Percentiles rank a stretch among this genome's conserved stretches.
Conservation (phyloP, 2,888 invertebrate species). For the Melanotus villosus region DNA sequence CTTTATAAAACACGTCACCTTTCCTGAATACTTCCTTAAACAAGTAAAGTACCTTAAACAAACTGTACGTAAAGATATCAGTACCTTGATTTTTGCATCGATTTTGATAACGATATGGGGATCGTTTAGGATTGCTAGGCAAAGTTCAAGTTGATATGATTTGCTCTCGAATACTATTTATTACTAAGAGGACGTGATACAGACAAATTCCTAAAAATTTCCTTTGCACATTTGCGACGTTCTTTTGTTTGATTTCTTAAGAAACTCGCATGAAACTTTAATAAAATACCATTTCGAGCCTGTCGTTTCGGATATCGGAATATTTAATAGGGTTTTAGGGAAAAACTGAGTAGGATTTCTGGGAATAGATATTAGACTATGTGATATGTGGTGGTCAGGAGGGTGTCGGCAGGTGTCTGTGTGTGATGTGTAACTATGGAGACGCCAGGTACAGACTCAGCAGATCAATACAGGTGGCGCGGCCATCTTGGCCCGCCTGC, state of each 20-base stretch:
- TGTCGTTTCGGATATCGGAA: neutral
- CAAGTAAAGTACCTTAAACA: constrained; percentile 16
- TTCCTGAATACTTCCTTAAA: constrained; percentile 18
- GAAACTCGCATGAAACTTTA: no score
- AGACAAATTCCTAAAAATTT: neutral
- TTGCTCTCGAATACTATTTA: constrained; percentile 5
- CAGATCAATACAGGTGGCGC: constrained; percentile 63
- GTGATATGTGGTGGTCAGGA: constrained; percentile 55
- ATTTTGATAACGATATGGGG: constrained; percentile 12
- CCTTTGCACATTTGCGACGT: no score
- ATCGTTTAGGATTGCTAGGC: constrained; percentile 5
- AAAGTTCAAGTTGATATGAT: constrained; percentile 37
- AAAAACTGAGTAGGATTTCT: constrained; percentile 29
- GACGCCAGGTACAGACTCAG: constrained; percentile 64
- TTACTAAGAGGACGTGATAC: neutral
- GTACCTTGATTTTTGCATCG: constrained; percentile 22
- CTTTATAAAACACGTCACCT: constrained; percentile 8
- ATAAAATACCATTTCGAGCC: no score
- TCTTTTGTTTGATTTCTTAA: no score
- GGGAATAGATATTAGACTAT: constrained; percentile 46
- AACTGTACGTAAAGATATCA: constrained; percentile 5
- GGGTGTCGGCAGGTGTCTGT: constrained; percentile 62
- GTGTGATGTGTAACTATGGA: constrained; percentile 63
- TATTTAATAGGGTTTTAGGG: constrained; percentile 30
- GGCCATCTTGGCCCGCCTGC: constrained; percentile 66